A percentile compares a stretch with the other conserved stretches of the same genome.
Evolutionary conservation across 1,140 invertebrate genomes (phyloP).

Genomic region (Ptiloglossa arizonensis): DNA sequence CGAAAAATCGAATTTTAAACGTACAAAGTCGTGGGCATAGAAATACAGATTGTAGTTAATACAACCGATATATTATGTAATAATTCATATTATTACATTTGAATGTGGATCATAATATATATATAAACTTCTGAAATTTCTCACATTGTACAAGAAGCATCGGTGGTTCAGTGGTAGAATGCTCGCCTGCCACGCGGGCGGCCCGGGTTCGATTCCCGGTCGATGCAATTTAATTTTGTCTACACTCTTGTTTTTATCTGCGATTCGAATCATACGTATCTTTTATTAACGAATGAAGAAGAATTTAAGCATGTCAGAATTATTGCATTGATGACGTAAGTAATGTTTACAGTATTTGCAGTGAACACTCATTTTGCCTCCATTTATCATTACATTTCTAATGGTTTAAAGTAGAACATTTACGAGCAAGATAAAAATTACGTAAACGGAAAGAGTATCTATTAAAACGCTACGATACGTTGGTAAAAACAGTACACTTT

Average conservation of each 20-base stretch:
- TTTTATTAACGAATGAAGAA: too few relatives aligned
- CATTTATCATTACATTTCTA: too few relatives aligned
- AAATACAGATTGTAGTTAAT: neutral
- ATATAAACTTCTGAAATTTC: neutral
- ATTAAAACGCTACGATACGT: neutral
- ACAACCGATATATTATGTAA: too few relatives aligned
- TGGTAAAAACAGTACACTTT: neutral
- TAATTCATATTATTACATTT: too few relatives aligned
- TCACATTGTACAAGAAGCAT: slow-evolving; percentile 77
- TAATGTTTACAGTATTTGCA: too few relatives aligned
- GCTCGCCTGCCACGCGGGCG: slow-evolving; percentile 95
- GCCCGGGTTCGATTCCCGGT: slow-evolving; percentile 95
- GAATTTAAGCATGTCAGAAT: too few relatives aligned
- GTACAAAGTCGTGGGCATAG: too few relatives aligned
- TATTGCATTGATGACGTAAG: too few relatives aligned
- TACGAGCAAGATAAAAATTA: neutral
- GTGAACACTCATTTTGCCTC: too few relatives aligned
- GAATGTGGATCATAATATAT: rapidly evolving
- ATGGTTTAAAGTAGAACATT: neutral
- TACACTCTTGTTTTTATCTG: too few relatives aligned
- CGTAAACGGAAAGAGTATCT: neutral
- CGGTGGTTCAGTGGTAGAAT: slow-evolving; percentile 97
- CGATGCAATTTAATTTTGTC: slow-evolving; percentile 83
- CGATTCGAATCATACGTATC: too few relatives aligned
- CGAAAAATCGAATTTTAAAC: too few relatives aligned